Base-by-base conservation (phyloP, 2,888 invertebrate genomes). In the Sicus ferrugineus region DNA sequence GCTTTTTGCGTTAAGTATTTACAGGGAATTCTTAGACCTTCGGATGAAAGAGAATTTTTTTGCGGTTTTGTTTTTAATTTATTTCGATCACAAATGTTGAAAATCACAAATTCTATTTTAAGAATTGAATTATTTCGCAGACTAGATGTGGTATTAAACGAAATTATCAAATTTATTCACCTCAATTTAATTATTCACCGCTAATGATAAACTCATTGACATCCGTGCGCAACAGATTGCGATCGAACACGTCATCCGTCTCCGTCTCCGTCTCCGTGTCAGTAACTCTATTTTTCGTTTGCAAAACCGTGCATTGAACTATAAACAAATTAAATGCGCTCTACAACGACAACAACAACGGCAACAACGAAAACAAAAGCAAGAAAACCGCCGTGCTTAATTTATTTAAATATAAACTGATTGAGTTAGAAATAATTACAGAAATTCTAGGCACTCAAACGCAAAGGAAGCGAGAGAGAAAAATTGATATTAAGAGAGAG, bases 381-480 rank as follows among this genome's bases (percentile, higher is more conserved):
- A n/a, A n/a, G 26, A 46, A 9, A 42, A 23, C 21, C 28, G 26
- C n/a, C 23, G 30, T 19, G 19, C n/a, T 38, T 14, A 52, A 38
- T 65, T 50, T 14, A 65, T 42, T 46, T 56, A 46, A 54, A 54
- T 56, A 38, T 67, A 48, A 59, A 67, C 31, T 59, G 59, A 58
- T 59, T 67, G 16, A 59, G 48, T 59, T 67, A 67, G 67, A 67
- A 67, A 56, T 38, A 67, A 67, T 48, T 68, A 67, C 67, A 66
- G 71, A 72, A 72, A 72, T 72, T n/a, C n/a, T n/a, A 50, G 65
- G 31, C 66, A 31, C 23, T 46, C 19, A 3, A n/a, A 46, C n/a
- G 46, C 14, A 46, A 14, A 3, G 19, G n/a, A 4, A 46, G 3
- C 6, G n/a, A 46, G 38, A 70, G 52, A 73, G 34, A n/a, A n/a